A percentile compares a stretch with the other conserved stretches of the same genome.
phyloP scores from a whole-genome alignment of 2,797 vertebrate species.

The Scarus forsteni region DNA sequence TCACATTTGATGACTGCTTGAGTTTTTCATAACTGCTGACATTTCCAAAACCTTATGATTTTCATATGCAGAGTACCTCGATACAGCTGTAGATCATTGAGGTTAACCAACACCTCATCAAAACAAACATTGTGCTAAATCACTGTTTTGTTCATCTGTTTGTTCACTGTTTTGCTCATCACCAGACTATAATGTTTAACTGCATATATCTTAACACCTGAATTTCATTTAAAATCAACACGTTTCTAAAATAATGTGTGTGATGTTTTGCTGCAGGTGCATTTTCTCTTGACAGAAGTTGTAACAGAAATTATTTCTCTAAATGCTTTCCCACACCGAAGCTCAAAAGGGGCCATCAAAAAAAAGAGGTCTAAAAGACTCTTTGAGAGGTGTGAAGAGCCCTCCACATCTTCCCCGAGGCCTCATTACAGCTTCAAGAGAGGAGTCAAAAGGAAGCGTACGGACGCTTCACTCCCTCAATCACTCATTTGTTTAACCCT shows the following conservation, averaged over 20 bases:
- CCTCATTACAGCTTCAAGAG: constrained; percentile 76
- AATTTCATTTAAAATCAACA: background rate
- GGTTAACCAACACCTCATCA: no score
- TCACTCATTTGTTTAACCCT: constrained; percentile 51
- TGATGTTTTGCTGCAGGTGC: constrained; percentile 5
- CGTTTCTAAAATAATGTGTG: background rate
- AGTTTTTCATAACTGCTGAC: no score
- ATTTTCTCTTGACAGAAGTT: constrained; percentile 8
- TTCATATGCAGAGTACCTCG: no score
- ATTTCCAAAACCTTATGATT: no score
- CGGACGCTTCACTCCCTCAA: constrained; percentile 56
- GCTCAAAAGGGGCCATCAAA: constrained; percentile 43
- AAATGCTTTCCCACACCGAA: constrained; percentile 73
- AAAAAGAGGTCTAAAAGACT: constrained; percentile 63
- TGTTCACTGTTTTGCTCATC: no score
- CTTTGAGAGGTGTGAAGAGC: constrained; percentile 74
- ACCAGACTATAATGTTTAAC: no score
- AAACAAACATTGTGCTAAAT: background rate
- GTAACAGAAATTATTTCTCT: constrained; percentile 23
- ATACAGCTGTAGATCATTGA: no score
- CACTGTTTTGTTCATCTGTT: no score
- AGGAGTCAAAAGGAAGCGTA: constrained; percentile 46
- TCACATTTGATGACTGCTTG: no score
- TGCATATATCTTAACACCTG: no score
- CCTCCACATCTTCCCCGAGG: constrained; percentile 70